Evolutionary conservation across 2,888 invertebrate species (phyloP), one percentile per base, ranked within the genome.

Genomic region (Podabrus alpinus): DNA sequence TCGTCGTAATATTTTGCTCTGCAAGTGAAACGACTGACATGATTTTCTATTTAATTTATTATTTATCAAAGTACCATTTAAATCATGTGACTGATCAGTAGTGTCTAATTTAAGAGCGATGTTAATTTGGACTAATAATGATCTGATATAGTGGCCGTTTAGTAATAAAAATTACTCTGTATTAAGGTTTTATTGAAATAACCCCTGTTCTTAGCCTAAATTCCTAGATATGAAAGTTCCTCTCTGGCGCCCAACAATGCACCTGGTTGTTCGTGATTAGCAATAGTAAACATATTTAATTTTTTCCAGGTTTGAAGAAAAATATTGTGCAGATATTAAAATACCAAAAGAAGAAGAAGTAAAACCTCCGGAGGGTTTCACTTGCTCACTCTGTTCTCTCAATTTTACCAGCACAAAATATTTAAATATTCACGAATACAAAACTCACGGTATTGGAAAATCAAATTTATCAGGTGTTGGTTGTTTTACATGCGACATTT

Each of bases 401-500:
- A 67, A 67, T n/a, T 67, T 64, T 15, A 25, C 62, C 64, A 59
- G 21, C 59, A 64, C 62, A 66, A 66, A 29, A 71, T 21, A 62
- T 21, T 64, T 64, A 19, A 64, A 17, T n/a, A 64, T 64, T 15
- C 62, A 64, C 9, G 21, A 73, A 59, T 69, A 45, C 16, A 66
- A 45, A 73, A 68, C 16, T 11, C 73, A 73, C 15, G 69, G 59
- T 3, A 19, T 68, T 2, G 29, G 19, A n/a, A 25, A 62, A 59
- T 17, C 15, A 10, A 45, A 45, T n/a, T 13, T 45, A 29, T 21
- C 17, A n/a, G 60, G 67, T 16, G 68, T 62, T 25, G 11, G 16
- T 2, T 67, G 70, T 24, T 15, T 59, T 10, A 25, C 62, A 66
- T 77, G 77, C 64, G 70, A 73, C 60, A 64, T 73, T 21, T 76